Evolutionary conservation across 2,888 invertebrate species (phyloP), one percentile per base, ranked within the genome.

Genomic region (Agrypnus murinus): DNA sequence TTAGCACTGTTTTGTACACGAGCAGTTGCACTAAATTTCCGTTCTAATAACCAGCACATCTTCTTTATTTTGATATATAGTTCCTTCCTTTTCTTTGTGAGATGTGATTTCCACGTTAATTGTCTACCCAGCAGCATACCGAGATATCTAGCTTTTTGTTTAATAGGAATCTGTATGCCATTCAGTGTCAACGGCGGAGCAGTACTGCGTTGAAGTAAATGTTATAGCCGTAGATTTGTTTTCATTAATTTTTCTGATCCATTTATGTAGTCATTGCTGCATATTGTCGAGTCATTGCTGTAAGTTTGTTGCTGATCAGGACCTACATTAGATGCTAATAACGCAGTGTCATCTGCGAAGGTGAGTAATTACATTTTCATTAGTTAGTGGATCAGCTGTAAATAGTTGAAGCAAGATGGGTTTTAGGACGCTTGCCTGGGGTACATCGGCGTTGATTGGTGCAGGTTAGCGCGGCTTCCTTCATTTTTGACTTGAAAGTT

Each of bases 101-200:
- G 48, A 36, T 72, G 75, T 12, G 57, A 58, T 58, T 58, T 48
- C 72, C 73, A 76, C 8, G 68, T 73, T 14, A 74, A 38, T 15
- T 68, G 45, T 10, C 62, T 38, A 40, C 75, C 74, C 7, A 75
- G 68, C 34, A 69, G 68, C 32, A 77, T 68, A 15, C 74, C 73
- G 4, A 77, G 71, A 58, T 75, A 73, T 50, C 57, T 64, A 74
- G 78, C 0, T 63, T 71, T 12, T 66, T 76, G 0, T 80, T 80
- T 67, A 72, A 84, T 65, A 84, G 80, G 60, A 81, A 85, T 78
- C 12, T 38, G 25, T 50, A 38, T 55, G 31, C 50, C 59, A 40
- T 71, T 71, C 7, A 63, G 38, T 45, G 19, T 15, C 9, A 71
- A 48, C 48, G 45, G 50, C 19, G 59, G 64, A 58, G 60, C 59